These are phyloP conservation scores for Crematogaster levior DNA, from an alignment of 2,888 invertebrate species.

Conservation along the genomic window DNA sequence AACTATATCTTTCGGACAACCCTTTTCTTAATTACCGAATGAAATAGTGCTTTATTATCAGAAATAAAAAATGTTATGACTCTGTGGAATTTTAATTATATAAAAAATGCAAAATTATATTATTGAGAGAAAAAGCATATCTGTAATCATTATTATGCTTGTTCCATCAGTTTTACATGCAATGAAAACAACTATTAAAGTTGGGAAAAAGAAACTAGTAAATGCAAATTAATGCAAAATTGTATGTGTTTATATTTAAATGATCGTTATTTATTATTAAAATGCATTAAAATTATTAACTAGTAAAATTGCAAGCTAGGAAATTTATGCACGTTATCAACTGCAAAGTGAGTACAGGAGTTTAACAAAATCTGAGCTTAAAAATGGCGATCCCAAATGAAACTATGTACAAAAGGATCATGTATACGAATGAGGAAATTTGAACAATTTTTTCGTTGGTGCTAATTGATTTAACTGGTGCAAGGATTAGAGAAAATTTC, in stretches of 20 bases:
- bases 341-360: neutral
- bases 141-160: neutral
- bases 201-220: neutral
- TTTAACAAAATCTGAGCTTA: slow-evolving; percentile 26
- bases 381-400: slow-evolving; percentile 13
- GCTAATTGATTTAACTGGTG: slow-evolving; percentile 50
- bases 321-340: neutral
- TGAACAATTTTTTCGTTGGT: slow-evolving; percentile 29
- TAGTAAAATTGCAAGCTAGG: neutral
- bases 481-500: slow-evolving; percentile 44
- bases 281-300: neutral
- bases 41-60: neutral
- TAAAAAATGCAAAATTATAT: neutral
- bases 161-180: neutral
- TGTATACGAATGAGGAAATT: slow-evolving; percentile 25
- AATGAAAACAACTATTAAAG: neutral
- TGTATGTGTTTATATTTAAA: neutral
- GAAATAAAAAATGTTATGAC: neutral
- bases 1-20: neutral
- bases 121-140: neutral
- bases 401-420: neutral
- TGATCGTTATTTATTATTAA: neutral
- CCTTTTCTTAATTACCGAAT: neutral
- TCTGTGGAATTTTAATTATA: neutral
- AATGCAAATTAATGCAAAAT: neutral